Percentiles rank a stretch among this genome's conserved stretches.
Conservation (phyloP, 92 coral and sea anemone genomes). For the Palythoa heliodiscus region DNA sequence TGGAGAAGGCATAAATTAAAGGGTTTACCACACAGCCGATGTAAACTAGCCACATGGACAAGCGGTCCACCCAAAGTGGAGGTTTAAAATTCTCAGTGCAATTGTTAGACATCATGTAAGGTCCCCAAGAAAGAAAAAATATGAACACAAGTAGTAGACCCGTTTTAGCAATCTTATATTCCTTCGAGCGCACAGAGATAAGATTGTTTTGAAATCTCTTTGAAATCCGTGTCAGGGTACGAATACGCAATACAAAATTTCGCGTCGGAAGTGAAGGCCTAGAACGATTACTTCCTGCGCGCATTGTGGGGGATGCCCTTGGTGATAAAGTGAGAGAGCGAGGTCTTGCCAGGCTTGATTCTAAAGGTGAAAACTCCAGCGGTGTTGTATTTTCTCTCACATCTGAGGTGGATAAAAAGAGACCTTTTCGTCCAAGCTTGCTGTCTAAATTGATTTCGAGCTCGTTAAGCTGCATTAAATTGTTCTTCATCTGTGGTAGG, state of each 20-base stretch:
- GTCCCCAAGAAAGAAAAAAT: constrained; percentile 90
- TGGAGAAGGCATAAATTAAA: constrained; percentile 84
- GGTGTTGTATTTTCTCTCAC: neutral
- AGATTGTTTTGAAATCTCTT: constrained; percentile 52
- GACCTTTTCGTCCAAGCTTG: neutral
- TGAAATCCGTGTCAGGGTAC: constrained; percentile 59
- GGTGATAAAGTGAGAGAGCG: constrained; percentile 53
- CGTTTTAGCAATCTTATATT: constrained; percentile 90
- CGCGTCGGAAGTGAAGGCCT: constrained; percentile 10
- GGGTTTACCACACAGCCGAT: constrained; percentile 84
- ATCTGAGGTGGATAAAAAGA: neutral
- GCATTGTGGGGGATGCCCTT: constrained; percentile 11
- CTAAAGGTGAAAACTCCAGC: neutral
- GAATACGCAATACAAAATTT: constrained; percentile 49
- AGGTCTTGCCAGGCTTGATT: constrained; percentile 40
- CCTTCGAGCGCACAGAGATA: constrained; percentile 67
- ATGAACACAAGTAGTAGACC: constrained; percentile 81
- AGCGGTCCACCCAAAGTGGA: constrained; percentile 67
- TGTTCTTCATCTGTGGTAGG: constrained; percentile 30
- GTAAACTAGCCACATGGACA: constrained; percentile 87
- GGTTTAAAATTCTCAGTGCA: constrained; percentile 53
- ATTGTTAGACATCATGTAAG: constrained; percentile 80
- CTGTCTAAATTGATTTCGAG: neutral
- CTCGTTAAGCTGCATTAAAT: neutral
- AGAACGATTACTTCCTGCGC: neutral